A percentile compares a stretch with the other conserved stretches of the same genome.
Conservation (phyloP, 2,113 vertebrate species). For the Sorex fumeus region DNA sequence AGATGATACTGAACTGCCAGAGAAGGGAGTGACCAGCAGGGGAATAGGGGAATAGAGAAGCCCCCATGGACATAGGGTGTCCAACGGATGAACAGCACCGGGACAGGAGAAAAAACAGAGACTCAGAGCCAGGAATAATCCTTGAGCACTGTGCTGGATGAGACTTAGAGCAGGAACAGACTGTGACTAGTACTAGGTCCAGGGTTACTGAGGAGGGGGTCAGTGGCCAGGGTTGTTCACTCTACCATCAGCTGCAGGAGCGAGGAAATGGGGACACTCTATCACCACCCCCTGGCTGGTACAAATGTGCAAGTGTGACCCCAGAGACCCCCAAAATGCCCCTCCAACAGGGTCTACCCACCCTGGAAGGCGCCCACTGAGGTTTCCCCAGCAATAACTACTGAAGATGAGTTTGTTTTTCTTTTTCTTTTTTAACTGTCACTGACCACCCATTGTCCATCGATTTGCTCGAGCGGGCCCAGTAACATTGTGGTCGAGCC, state of each 20-base stretch:
- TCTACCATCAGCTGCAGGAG: not conserved
- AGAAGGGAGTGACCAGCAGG: not conserved
- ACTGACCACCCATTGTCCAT: too few species aligned
- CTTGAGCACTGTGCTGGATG: too few species aligned
- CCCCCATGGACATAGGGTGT: too few species aligned
- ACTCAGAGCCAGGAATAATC: too few species aligned
- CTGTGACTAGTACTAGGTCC: too few species aligned
- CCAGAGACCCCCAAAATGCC: conserved; percentile 44
- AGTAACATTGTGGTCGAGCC: too few species aligned
- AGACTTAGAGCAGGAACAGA: too few species aligned
- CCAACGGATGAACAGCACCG: too few species aligned
- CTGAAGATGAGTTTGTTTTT: conserved; percentile 69
- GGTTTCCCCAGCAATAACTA: conserved; percentile 46
- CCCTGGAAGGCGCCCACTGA: not conserved
- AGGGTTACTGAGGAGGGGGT: not conserved
- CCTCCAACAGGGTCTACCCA: conserved; percentile 32
- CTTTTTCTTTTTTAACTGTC: conserved; percentile 51
- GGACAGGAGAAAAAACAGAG: too few species aligned
- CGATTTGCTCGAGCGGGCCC: too few species aligned
- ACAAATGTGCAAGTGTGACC: conserved; percentile 65
- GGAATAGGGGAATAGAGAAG: not conserved
- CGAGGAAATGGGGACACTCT: not conserved
- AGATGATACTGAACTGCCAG: not conserved
- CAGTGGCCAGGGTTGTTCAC: not conserved
- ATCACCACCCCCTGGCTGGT: too few species aligned